Evolutionary conservation across 2,888 invertebrate species (phyloP).

Genomic region (Coenonympha arcania): DNA sequence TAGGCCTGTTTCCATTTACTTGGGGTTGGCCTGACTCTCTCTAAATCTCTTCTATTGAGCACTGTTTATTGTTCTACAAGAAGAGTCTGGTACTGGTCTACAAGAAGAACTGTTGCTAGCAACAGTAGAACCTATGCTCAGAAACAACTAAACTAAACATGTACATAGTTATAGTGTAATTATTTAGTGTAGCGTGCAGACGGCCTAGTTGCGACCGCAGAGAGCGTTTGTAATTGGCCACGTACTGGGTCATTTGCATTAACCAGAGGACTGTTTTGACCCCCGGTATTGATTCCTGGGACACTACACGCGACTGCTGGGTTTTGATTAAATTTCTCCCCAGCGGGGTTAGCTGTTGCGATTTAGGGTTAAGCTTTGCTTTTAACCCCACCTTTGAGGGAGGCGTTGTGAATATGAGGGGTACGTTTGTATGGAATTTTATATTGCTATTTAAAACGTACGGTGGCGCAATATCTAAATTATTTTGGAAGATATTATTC

Average conservation of each 20-base stretch:
- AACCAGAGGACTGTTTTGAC: slow-evolving; percentile 41
- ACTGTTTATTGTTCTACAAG: too few relatives aligned
- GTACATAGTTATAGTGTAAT: too few relatives aligned
- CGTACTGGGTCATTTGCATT: slow-evolving; percentile 44
- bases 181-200: slow-evolving; percentile 10
- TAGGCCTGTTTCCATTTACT: too few relatives aligned
- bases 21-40: too few relatives aligned
- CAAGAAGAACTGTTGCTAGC: too few relatives aligned
- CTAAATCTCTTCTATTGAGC: too few relatives aligned
- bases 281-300: slow-evolving; percentile 32
- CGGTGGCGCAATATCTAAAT: too few relatives aligned
- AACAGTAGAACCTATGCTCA: too few relatives aligned
- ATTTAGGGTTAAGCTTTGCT: slow-evolving; percentile 9
- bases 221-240: slow-evolving; percentile 42
- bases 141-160: not conserved
- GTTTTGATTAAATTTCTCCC: slow-evolving; percentile 21
- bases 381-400: not conserved
- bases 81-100: too few relatives aligned
- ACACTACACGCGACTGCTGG: slow-evolving; percentile 18
- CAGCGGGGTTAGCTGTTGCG: slow-evolving; percentile 5
- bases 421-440: not conserved
- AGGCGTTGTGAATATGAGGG: not conserved
- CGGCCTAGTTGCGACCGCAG: slow-evolving; percentile 22
- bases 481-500: not conserved
- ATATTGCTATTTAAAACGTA: slow-evolving; percentile 1